Evolutionary conservation across 2,888 invertebrate genomes (phyloP), one percentile per base, ranked within the genome.

Genomic region (Polyommatus iphigenia): DNA sequence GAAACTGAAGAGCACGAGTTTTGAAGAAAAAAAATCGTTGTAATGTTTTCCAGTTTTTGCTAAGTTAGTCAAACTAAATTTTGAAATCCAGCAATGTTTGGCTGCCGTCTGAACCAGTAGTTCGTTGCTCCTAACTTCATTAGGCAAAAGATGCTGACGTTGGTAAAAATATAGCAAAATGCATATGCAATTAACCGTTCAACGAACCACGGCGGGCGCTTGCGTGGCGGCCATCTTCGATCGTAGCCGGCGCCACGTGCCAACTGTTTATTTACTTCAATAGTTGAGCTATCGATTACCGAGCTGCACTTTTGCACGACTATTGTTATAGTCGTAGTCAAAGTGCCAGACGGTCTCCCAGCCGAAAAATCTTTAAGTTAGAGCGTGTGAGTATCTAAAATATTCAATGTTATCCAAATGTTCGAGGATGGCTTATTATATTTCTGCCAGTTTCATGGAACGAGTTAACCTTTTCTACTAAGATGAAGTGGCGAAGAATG

Each of bases 251-350:
- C 77, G 76, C 79, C 85, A 87, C 87, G 85, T 87, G 85, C 83
- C 83, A 79, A 81, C 80, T 87, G 86, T 87, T 87, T 88, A 88
- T 90, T 89, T 87, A 87, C 87, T 85, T 86, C 80, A 50, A 41
- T 41, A 41, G 24, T 75, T 50, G 18, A 54, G 50, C 50, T 54
- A 75, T 75, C 75, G 54, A 75, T 50, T 75, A 20, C 50, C 29
- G n/a, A 18, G 18, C 18, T 75, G 29, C n/a, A 20, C 36, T 72
- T 20, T 20, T 67, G 67, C 29, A 18, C 5, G 24, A 67, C 62
- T 13, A 13, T 29, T 24, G 24, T n/a, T n/a, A n/a, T 67, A 29
- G 4, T 29, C 13, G 5, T 29, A 32, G 29, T 32, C 29, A 15
- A 13, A 4, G 15, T 10, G 15, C 29, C 29, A 67, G 15, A 67